phyloP scores from a whole-genome alignment of 2,888 invertebrate genomes.

The Thymelicus acteon region DNA sequence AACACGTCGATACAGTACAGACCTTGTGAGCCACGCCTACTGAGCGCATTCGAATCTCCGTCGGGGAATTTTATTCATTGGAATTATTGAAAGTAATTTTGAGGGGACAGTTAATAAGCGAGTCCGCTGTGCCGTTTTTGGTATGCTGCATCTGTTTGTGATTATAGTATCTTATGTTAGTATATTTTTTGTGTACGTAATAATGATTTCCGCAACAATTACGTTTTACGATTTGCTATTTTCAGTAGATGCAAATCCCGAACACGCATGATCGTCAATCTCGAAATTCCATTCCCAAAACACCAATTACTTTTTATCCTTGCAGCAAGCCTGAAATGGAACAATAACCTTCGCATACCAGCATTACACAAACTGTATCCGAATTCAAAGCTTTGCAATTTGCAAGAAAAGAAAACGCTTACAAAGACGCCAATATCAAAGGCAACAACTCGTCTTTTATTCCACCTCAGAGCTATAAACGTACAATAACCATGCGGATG shows the following conservation, averaged over 20 bases:
- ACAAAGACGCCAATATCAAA: slow-evolving; percentile 26
- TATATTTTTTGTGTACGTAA: too few species aligned
- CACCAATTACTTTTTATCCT: not conserved
- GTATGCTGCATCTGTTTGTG: too few species aligned
- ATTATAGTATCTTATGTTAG: too few species aligned
- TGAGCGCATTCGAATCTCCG: too few species aligned
- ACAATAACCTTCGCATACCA: not conserved
- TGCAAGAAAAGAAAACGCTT: slow-evolving; percentile 8
- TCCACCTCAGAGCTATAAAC: slow-evolving; percentile 20
- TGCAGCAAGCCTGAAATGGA: not conserved
- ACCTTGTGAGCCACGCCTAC: not conserved
- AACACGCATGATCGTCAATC: not conserved
- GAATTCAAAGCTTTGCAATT: slow-evolving; percentile 6
- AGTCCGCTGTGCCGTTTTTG: too few species aligned
- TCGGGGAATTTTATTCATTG: too few species aligned
- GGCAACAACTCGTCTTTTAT: slow-evolving; percentile 21
- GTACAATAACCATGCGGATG: slow-evolving; percentile 12
- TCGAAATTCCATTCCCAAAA: not conserved
- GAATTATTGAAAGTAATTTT: too few species aligned
- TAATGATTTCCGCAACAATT: too few species aligned
- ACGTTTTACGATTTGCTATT: too few species aligned
- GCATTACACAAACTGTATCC: slow-evolving; percentile 16
- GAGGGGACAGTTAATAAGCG: too few species aligned
- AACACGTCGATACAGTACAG: not conserved
- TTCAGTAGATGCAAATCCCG: too few species aligned